phyloP scores from a whole-genome alignment of 2,113 vertebrate species.

The Ochotona curzoniae region DNA sequence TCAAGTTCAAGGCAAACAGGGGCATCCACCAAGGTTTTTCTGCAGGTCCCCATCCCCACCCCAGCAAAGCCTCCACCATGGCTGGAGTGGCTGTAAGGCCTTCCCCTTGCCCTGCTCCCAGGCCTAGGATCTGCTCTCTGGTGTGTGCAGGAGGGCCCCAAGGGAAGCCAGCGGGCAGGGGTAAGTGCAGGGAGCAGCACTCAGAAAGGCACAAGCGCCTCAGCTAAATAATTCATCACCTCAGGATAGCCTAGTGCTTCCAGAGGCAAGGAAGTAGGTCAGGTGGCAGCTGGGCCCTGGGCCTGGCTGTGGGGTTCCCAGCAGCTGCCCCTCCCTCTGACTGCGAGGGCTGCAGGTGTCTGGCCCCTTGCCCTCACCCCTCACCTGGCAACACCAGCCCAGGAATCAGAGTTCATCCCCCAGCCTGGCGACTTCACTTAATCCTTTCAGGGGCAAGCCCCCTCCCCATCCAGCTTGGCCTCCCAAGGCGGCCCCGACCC shows the following conservation, averaged over 20 bases:
- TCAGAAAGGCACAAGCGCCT: constrained; percentile 40
- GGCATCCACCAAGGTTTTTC: background rate
- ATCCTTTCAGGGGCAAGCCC: background rate
- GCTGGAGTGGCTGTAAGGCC: background rate
- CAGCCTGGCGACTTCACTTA: background rate
- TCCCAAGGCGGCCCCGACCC: background rate
- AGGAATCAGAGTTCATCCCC: background rate
- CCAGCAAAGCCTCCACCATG: background rate
- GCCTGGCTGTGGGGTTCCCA: background rate
- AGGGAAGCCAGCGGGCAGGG: background rate
- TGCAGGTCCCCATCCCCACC: background rate
- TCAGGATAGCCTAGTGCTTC: constrained; percentile 61
- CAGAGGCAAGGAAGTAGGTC: constrained; percentile 71
- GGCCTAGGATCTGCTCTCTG: constrained; percentile 16
- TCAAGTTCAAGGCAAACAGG: background rate
- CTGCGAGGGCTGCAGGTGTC: background rate
- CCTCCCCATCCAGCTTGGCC: background rate
- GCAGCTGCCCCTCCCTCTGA: background rate
- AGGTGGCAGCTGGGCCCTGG: background rate
- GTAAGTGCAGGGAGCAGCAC: background rate
- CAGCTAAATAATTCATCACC: constrained; percentile 77
- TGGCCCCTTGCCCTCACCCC: too few relatives aligned
- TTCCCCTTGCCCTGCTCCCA: background rate
- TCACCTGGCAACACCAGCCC: background rate
- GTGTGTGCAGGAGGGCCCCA: constrained; percentile 44